Evolutionary conservation across 2,888 invertebrate species (phyloP), one percentile per base, ranked within the genome.

Genomic region (Aplocera efformata): DNA sequence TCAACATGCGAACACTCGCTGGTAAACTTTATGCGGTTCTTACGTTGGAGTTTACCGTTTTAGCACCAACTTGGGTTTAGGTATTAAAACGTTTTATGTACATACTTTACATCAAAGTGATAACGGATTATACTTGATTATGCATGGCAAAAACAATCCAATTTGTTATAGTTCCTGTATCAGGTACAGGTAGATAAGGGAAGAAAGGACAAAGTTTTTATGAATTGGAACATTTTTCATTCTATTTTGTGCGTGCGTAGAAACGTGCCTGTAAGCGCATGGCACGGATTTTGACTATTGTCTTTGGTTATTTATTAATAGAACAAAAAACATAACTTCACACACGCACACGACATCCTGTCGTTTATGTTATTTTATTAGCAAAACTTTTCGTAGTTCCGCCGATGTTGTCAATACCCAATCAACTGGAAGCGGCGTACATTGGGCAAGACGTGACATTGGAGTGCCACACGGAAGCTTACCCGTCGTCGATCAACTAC

Each of bases 371-470:
- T 49, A 42, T 42, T 44, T 51, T 43, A 45, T 49, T 37, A 45
- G 45, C 23, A 24, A 27, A 39, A 42, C 45, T 37, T 43, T 45
- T 44, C 54, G 32, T 86, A 97, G 97, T 97, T 91, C 96, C 96
- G 22, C 97, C 97, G 45, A 96, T 97, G 96, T 89, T 97, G 71
- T 95, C 96, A 57, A 97, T 97, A 72, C 95, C 96, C 34, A 96
- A 96, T 85, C 97, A 97, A 83, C 90, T 97, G 74, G 96, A 96
- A 79, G 96, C 94, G 27, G 96, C 96, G 42, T 95, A 96, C 78
- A 82, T 95, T 50, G 96, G 96, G 4, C 96, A 96, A 80, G 95
- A 96, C 72, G 95, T 96, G 44, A 92, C 94, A 27, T 84, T 97
- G 52, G 96, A 96, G 79, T 97, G 97, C 73, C 94, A 96, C 78